Evolutionary conservation across 1,140 invertebrate genomes (phyloP).

Genomic region (Zaprionus capensis): DNA sequence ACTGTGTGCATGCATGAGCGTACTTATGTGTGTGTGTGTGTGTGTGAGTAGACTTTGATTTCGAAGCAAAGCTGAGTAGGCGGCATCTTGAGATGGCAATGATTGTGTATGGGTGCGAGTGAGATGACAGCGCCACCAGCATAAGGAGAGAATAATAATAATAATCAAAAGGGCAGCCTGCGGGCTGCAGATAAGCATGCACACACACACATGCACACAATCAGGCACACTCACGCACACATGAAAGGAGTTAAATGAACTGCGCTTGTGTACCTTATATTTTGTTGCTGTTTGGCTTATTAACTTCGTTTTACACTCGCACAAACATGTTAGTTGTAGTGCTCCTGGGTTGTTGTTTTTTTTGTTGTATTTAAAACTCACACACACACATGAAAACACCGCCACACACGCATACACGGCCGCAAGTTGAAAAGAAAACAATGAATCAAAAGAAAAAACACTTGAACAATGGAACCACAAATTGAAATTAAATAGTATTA

Average conservation of each 20-base stretch:
- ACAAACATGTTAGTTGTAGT: conserved; percentile 2
- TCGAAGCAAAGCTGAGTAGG: conserved; percentile 43
- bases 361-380: conserved; percentile 9
- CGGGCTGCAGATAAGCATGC: conserved; percentile 40
- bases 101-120: conserved; percentile 2
- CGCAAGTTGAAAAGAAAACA: conserved; percentile 36
- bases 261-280: conserved; percentile 9
- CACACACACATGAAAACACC: conserved; percentile 20
- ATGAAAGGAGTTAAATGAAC: conserved; percentile 40
- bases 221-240: conserved; percentile 4
- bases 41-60: conserved; percentile 35
- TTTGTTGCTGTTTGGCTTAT: conserved; percentile 12
- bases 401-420: conserved; percentile 20
- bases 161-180: conserved; percentile 47
- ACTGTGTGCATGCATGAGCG: not conserved
- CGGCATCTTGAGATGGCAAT: conserved; percentile 33
- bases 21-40: conserved; percentile 26
- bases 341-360: conserved; percentile 18
- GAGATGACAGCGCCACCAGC: conserved; percentile 5
- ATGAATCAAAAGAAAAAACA: conserved; percentile 19
- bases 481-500: conserved; percentile 14
- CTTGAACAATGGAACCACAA: conserved; percentile 27
- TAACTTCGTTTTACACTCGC: conserved; percentile 11
- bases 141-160: conserved; percentile 37
- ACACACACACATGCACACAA: conserved; percentile 20